Percentiles rank a stretch among this genome's conserved stretches.
Conservation (phyloP, 1,140 invertebrate genomes). For the Drosophila subobscura region DNA sequence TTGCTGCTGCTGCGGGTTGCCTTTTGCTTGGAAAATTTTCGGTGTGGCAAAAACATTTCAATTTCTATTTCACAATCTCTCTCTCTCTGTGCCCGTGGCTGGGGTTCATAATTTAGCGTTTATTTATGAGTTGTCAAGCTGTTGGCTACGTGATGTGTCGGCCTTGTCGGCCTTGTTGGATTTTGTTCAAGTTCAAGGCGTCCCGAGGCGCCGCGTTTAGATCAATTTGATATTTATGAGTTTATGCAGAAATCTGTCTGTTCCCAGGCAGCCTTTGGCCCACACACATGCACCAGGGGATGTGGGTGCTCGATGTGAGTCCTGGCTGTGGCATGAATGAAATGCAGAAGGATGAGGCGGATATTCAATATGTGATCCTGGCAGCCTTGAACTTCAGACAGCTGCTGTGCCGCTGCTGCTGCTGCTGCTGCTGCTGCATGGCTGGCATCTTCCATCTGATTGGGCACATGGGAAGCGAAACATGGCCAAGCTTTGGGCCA, state of each 20-base stretch:
- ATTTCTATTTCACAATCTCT: constrained; percentile 51
- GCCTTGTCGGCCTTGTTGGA: constrained; percentile 31
- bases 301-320: not conserved
- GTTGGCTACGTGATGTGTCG: constrained; percentile 58
- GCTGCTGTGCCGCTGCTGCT: constrained; percentile 18
- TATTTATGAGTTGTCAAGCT: constrained; percentile 81
- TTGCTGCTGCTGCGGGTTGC: constrained; percentile 23
- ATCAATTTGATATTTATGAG: constrained; percentile 82
- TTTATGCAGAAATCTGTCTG: constrained; percentile 83
- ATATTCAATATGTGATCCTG: constrained; percentile 69
- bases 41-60: constrained; percentile 72
- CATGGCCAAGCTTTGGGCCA: constrained; percentile 61
- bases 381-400: constrained; percentile 75
- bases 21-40: constrained; percentile 48
- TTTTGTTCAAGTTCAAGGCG: constrained; percentile 70
- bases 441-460: constrained; percentile 62
- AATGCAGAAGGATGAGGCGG: constrained; percentile 18
- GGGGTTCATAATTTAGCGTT: constrained; percentile 78
- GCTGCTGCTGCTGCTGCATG: constrained; percentile 21
- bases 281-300: constrained; percentile 46
- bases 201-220: constrained; percentile 66
- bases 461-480: constrained; percentile 65
- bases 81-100: constrained; percentile 24
- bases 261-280: constrained; percentile 52
- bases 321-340: constrained; percentile 25